Base-by-base conservation (phyloP, 2,113 vertebrate genomes). In the Chionodraco myersi region DNA sequence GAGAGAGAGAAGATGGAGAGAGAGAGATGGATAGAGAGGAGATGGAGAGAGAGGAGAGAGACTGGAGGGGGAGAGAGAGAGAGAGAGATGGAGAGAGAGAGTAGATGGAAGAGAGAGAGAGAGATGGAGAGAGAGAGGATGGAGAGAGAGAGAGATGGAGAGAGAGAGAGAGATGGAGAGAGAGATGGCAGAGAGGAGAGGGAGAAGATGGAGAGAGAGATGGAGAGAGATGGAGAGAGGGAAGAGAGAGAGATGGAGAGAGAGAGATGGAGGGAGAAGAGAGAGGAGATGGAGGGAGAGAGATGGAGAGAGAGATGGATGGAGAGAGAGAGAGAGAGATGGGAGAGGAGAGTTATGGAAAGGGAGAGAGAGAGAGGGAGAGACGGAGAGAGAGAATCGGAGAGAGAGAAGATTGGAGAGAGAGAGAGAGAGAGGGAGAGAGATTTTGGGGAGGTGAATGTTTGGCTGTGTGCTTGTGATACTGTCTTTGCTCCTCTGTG, bases 401-500 rank as follows among this genome's bases (percentile, higher is more conserved):
- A 56, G 66, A 26, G 48, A 21, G 56, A 53, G 66, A n/a, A n/a
- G n/a, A n/a, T n/a, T n/a, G 9, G 7, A 41, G 10, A 3, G 16
- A 12, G 4, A 30, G 56, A 58, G 12, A 56, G 66, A 26, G 48
- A 21, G 56, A 53, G 66, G 13, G 36, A 41, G 5, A 41, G 36
- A 41, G 6, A 41, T 5, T 63, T 26, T 1, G 44, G 72, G 70
- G 62, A 58, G 67, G 75, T 87, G 89, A 80, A 71, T 87, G 82
- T 90, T 92, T 93, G 91, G 91, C 92, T 90, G 88, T 94, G 93
- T 95, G 94, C 94, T 94, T 94, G 93, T 92, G 92, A 92, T 91
- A 91, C 84, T 88, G 90, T 85, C 84, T 84, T 80, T 82, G 88
- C 91, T 91, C 90, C 92, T 88, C 91, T 93, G 91, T 93, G 93